Evolutionary conservation across 2,888 invertebrate species (phyloP), one percentile per base, ranked within the genome.

Genomic region (Glyphotaelius pellucidus): DNA sequence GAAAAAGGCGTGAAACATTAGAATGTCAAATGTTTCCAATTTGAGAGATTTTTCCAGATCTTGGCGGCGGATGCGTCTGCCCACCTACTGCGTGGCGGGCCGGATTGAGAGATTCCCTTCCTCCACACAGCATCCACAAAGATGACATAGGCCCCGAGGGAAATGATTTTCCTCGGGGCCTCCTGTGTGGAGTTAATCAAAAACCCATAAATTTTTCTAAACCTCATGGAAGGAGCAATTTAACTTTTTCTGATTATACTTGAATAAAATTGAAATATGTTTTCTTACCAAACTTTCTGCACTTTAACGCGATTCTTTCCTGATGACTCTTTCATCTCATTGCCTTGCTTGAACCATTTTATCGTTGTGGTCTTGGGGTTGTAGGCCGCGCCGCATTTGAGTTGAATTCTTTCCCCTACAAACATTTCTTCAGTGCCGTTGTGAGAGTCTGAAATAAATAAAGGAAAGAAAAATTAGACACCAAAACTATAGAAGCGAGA

Each of bases 341-440:
- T 94, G 0, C 95, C 96, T 92, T 96, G 95, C 85, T 95, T 95
- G 94, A 94, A 95, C 96, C 96, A 96, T 14, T 94, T 94, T 12
- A 96, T 94, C 0, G 93, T 89, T 11, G 94, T 94, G 19, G 94
- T 93, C 92, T 95, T 95, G 42, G 42, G 11, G 19, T 90, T 32
- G 47, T 80, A 93, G 90, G 94, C 95, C 83, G 95, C 92, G 0
- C 95, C 95, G 93, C 96, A 96, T 2, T 95, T 94, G n/a, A 96
- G 94, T 7, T 95, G 95, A 1, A 96, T 93, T 89, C 95, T 94
- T 92, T 96, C 96, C 91, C 95, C 95, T 0, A 94, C 93, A 1
- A 94, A 90, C 1, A 94, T 95, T 93, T 95, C 95, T 92, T 95
- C 94, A 1, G 94, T 94, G 93, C 32, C 85, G 80, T 92, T 93